Conservation (phyloP, 2,797 vertebrate species). For the Brachyrhaphis roseni region DNA sequence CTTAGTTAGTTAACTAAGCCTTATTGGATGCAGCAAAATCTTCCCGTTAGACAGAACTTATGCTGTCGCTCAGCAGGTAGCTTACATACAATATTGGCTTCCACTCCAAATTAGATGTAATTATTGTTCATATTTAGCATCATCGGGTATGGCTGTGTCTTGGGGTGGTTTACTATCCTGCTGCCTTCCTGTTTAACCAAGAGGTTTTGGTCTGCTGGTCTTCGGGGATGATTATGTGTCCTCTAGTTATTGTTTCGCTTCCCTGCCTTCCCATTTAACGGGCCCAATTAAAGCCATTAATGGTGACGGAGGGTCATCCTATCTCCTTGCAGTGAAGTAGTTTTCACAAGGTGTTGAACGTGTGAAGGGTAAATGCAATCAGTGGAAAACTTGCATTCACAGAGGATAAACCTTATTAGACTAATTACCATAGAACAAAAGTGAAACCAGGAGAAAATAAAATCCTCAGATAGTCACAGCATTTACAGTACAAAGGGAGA, state of each 20-base stretch:
- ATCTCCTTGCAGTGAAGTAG: conserved; percentile 50
- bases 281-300: conserved; percentile 78
- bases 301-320: conserved; percentile 65
- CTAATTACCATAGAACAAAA: conserved; percentile 60
- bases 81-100: neutral
- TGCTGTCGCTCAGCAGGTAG: neutral
- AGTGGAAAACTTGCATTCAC: conserved; percentile 66
- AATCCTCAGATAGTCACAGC: conserved; percentile 25
- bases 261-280: conserved; percentile 72
- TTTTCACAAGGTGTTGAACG: conserved; percentile 42
- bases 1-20: conserved; percentile 43
- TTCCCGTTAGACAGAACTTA: conserved; percentile 22
- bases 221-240: conserved; percentile 62
- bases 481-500: conserved; percentile 31
- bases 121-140: conserved; percentile 4
- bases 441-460: conserved; percentile 42
- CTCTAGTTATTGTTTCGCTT: conserved; percentile 79
- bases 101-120: conserved; percentile 2
- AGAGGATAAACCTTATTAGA: conserved; percentile 70
- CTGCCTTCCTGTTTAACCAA: conserved; percentile 31
- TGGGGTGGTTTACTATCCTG: neutral
- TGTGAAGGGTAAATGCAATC: conserved; percentile 76
- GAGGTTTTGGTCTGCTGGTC: conserved; percentile 64
- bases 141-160: neutral
- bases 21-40: conserved; percentile 34